Conservation (phyloP, 2,888 invertebrate species). For the Phaedon cochleariae region DNA sequence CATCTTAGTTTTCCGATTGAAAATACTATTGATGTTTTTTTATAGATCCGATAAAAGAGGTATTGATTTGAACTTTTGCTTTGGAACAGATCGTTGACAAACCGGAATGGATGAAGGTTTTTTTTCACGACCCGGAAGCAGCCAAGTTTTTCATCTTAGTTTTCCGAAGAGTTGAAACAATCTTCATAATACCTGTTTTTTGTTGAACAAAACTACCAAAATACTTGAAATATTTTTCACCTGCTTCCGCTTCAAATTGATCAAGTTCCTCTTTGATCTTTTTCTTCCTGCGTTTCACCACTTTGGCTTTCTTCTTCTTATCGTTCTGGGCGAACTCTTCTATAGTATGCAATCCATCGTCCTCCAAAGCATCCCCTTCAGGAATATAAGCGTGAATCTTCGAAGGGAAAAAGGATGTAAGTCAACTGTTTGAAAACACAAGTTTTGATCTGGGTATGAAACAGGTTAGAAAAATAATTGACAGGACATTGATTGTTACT, state of each 20-base stretch:
- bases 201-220: too few relatives aligned
- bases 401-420: constrained; percentile 56
- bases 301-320: constrained; percentile 34
- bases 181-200: too few relatives aligned
- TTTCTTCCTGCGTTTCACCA: constrained; percentile 53
- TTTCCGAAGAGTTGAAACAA: too few relatives aligned
- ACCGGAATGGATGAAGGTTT: too few relatives aligned
- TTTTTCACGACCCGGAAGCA: too few relatives aligned
- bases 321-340: constrained; percentile 43
- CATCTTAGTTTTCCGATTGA: too few relatives aligned
- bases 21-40: too few relatives aligned
- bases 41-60: too few relatives aligned
- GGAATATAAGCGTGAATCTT: constrained; percentile 83
- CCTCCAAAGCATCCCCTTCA: constrained; percentile 65
- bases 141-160: too few relatives aligned
- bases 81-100: too few relatives aligned
- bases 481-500: background rate
- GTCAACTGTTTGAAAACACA: background rate
- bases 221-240: too few relatives aligned
- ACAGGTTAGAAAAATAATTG: background rate
- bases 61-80: too few relatives aligned
- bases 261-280: constrained; percentile 56
- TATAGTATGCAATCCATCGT: constrained; percentile 65
- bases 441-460: background rate
- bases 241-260: constrained; percentile 46